These are phyloP conservation scores for Rhaphigaster nebulosa DNA, from an alignment of 2,888 invertebrate species.

Conservation along the genomic window DNA sequence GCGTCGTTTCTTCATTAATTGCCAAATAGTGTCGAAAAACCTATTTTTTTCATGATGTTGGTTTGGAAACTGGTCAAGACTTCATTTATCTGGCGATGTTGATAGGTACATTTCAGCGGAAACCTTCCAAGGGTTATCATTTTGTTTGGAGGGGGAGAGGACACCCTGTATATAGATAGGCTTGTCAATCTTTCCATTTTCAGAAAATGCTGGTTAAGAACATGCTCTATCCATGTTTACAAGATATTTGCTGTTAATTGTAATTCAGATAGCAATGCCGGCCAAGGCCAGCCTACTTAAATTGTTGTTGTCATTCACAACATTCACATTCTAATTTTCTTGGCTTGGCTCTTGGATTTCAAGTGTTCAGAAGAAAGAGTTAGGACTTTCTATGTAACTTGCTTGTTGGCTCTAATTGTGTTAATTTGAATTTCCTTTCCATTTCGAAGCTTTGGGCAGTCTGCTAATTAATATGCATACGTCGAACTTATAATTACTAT, in stretches of 20 bases:
- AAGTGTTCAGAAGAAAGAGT: neutral
- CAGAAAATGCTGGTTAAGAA: neutral
- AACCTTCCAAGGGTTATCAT: no score
- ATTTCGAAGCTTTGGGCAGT: neutral
- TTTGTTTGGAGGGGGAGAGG: no score
- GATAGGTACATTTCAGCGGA: no score
- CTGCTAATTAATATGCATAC: no score
- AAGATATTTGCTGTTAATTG: neutral
- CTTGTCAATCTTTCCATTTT: neutral
- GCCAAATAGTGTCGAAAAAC: no score
- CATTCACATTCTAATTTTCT: constrained; percentile 9
- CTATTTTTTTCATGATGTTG: no score
- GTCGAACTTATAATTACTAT: no score
- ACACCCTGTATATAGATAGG: no score
- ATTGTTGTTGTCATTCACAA: neutral
- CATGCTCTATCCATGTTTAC: neutral
- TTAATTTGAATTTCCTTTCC: neutral
- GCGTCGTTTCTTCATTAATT: no score
- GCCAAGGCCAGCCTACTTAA: neutral
- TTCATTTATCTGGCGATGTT: no score
- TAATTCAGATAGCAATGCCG: neutral
- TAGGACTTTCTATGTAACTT: neutral
- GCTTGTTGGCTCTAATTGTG: neutral
- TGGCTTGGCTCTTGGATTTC: neutral
- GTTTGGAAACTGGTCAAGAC: no score